phyloP scores from a whole-genome alignment of 2,888 invertebrate genomes.

The Dryomyza anilis region DNA sequence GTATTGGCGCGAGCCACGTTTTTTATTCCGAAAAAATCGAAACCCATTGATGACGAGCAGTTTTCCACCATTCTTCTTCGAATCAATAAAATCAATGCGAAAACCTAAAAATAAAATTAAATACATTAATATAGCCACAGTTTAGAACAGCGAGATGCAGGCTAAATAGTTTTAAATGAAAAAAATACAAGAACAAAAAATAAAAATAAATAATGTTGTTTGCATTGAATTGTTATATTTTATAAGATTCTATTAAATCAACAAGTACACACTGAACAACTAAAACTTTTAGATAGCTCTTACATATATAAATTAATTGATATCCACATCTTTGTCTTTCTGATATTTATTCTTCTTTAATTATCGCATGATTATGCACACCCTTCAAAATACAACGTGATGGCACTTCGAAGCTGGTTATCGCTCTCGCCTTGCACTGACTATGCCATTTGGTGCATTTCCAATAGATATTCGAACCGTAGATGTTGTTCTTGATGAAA shows the following conservation, averaged over 20 bases:
- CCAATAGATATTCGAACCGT: conserved; percentile 60
- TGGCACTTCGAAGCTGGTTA: conserved; percentile 51
- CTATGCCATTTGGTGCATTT: conserved; percentile 61
- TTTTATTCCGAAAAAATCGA: conserved; percentile 60
- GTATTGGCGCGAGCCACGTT: conserved; percentile 59
- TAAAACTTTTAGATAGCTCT: not conserved
- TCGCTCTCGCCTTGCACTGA: conserved; percentile 58
- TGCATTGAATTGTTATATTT: conserved; percentile 1
- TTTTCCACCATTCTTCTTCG: conserved; percentile 61
- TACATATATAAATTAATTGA: not conserved
- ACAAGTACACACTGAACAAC: too few species aligned
- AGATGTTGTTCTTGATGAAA: conserved; percentile 59
- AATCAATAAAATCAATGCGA: conserved; percentile 60
- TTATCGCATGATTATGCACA: conserved; percentile 56
- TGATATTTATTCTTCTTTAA: conserved; percentile 37
- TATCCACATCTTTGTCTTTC: not conserved
- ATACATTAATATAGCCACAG: conserved; percentile 11
- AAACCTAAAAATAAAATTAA: conserved; percentile 47
- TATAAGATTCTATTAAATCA: not conserved
- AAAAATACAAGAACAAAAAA: conserved; percentile 1
- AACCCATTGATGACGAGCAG: conserved; percentile 60
- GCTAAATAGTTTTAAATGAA: not conserved
- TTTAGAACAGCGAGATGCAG: too few species aligned
- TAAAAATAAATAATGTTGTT: conserved; percentile 12
- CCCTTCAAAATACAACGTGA: conserved; percentile 54